A percentile compares a stretch with the other conserved stretches of the same genome.
phyloP scores from a whole-genome alignment of 2,113 vertebrate genomes.

The Salvelinus namaycush region DNA sequence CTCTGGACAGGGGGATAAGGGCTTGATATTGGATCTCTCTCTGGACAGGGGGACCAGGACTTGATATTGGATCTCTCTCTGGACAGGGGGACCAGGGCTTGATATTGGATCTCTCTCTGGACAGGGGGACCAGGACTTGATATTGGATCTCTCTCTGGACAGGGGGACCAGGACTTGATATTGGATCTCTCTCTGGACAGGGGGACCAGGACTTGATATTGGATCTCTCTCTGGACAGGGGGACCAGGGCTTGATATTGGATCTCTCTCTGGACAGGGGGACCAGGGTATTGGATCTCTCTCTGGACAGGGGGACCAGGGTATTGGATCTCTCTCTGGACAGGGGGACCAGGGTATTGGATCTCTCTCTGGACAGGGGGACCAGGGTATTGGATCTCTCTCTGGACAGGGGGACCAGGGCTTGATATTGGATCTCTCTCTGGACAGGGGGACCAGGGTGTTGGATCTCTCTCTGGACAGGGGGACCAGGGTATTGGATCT shows the following conservation, averaged over 20 bases:
- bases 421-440: conserved; percentile 12
- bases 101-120: conserved; percentile 21
- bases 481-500: background rate
- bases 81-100: background rate
- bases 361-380: too few species aligned
- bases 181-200: conserved; percentile 8
- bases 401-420: background rate
- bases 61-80: conserved; percentile 3
- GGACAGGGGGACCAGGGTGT: background rate
- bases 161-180: background rate
- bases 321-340: conserved; percentile 40
- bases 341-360: background rate
- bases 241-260: background rate
- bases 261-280: background rate
- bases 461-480: background rate
- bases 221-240: conserved; percentile 34
- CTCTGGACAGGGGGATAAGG: conserved; percentile 3
- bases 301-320: conserved; percentile 28
- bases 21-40: background rate
- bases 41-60: too few species aligned
- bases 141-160: background rate
- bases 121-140: background rate
- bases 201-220: conserved; percentile 32
- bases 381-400: background rate
- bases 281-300: background rate